Percentiles rank a stretch among this genome's conserved stretches.
Evolutionary conservation across 1,140 invertebrate species (phyloP).

Genomic region (Nasonia longicornis): DNA sequence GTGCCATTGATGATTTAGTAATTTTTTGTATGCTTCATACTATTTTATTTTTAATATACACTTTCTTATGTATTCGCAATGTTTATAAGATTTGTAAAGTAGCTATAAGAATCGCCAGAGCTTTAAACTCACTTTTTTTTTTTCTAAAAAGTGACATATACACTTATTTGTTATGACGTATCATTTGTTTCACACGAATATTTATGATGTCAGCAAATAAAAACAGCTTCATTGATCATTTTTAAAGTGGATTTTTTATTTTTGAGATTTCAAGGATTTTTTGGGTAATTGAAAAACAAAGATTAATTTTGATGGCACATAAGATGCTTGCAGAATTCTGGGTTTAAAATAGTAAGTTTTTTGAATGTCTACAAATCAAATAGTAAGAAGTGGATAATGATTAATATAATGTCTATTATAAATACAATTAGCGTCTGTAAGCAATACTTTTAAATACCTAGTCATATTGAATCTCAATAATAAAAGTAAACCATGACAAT

Average conservation of each 20-base stretch:
- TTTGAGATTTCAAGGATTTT: too few species aligned
- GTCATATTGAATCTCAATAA: slow-evolving; percentile 22
- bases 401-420: background rate
- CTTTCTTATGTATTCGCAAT: background rate
- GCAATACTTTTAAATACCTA: slow-evolving; percentile 28
- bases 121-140: background rate
- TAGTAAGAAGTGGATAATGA: background rate
- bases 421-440: background rate
- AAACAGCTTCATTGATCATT: too few species aligned
- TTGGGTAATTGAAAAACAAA: too few species aligned
- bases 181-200: too few species aligned
- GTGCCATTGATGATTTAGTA: background rate
- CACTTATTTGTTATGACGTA: too few species aligned
- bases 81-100: background rate
- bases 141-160: background rate
- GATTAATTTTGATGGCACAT: too few species aligned
- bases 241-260: too few species aligned
- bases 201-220: too few species aligned
- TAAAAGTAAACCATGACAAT: slow-evolving; percentile 42
- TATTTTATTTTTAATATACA: background rate
- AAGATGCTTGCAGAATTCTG: too few species aligned
- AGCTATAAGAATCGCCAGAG: background rate
- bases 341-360: background rate
- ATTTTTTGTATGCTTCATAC: background rate
- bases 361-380: background rate